phyloP scores from a whole-genome alignment of 2,888 invertebrate species.

The Dromius quadrimaculatus region DNA sequence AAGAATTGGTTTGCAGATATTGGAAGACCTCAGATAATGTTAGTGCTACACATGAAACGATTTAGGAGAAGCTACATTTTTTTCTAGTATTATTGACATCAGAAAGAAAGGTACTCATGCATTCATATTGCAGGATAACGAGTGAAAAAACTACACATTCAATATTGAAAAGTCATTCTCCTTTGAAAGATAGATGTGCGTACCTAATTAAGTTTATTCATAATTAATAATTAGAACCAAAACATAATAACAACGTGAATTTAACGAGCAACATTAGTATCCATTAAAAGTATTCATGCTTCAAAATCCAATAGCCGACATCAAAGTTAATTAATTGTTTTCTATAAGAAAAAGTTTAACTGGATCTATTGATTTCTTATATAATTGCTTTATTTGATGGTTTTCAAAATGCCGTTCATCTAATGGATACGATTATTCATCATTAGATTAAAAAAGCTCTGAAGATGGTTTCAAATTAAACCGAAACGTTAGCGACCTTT shows the following conservation, averaged over 20 bases:
- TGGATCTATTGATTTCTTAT: constrained; percentile 8
- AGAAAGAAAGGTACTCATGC: too few relatives aligned
- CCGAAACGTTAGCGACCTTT: too few relatives aligned
- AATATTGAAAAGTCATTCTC: too few relatives aligned
- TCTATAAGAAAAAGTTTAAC: not conserved
- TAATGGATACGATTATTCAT: too few relatives aligned
- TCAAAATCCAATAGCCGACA: constrained; percentile 10
- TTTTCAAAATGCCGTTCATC: not conserved
- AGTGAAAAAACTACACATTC: too few relatives aligned
- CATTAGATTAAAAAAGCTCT: too few relatives aligned
- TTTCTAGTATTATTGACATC: too few relatives aligned
- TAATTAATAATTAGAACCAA: not conserved
- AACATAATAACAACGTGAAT: constrained; percentile 1
- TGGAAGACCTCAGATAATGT: too few relatives aligned
- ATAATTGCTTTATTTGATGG: not conserved
- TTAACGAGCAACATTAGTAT: constrained; percentile 17
- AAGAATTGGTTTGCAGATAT: too few relatives aligned
- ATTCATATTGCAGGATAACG: too few relatives aligned
- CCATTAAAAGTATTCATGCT: constrained; percentile 23
- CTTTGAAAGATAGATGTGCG: not conserved
- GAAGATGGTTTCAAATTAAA: not conserved
- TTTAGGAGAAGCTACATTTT: too few relatives aligned
- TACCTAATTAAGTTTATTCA: constrained; percentile 9
- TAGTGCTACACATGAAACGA: too few relatives aligned
- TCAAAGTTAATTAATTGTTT: constrained; percentile 5